A percentile compares a stretch with the other conserved stretches of the same genome.
These are phyloP conservation scores for Mirza zaza DNA, from an alignment of 2,113 vertebrate species.

Conservation along the genomic window DNA sequence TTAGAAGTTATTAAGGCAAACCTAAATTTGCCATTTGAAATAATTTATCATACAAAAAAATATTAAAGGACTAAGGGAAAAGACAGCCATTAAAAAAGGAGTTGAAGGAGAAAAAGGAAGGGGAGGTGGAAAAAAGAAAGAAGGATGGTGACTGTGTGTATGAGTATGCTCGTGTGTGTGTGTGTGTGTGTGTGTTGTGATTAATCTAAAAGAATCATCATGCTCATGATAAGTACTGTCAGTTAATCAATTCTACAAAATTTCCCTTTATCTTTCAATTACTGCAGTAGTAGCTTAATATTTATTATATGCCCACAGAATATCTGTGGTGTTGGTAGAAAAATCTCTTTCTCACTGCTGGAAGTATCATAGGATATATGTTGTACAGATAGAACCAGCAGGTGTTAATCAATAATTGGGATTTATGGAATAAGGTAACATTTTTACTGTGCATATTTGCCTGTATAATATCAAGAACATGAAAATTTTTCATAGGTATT, in stretches of 20 bases:
- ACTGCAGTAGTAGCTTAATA: not conserved
- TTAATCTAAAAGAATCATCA: conserved; percentile 5
- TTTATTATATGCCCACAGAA: not conserved
- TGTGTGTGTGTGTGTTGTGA: not conserved
- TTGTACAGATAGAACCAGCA: not conserved
- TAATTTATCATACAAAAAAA: not conserved
- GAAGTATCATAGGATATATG: not conserved
- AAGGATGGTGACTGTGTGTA: no score
- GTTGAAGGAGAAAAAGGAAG: not conserved
- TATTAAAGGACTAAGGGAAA: not conserved
- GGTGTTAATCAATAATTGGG: conserved; percentile 35
- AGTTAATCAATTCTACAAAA: conserved; percentile 9
- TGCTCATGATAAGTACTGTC: not conserved
- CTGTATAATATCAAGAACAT: conserved; percentile 20
- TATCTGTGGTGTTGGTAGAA: not conserved
- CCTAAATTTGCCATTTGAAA: not conserved
- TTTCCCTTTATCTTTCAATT: conserved; percentile 46
- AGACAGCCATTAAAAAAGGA: not conserved
- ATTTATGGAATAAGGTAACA: not conserved
- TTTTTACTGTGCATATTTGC: conserved; percentile 10
- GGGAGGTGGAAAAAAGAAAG: not conserved
- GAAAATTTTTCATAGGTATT: not conserved
- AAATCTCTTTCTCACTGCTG: not conserved
- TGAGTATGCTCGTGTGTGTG: not conserved
- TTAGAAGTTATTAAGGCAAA: not conserved